These are phyloP conservation scores for Apotomis betuletana DNA, from an alignment of 2,888 invertebrate genomes.

Conservation along the genomic window DNA sequence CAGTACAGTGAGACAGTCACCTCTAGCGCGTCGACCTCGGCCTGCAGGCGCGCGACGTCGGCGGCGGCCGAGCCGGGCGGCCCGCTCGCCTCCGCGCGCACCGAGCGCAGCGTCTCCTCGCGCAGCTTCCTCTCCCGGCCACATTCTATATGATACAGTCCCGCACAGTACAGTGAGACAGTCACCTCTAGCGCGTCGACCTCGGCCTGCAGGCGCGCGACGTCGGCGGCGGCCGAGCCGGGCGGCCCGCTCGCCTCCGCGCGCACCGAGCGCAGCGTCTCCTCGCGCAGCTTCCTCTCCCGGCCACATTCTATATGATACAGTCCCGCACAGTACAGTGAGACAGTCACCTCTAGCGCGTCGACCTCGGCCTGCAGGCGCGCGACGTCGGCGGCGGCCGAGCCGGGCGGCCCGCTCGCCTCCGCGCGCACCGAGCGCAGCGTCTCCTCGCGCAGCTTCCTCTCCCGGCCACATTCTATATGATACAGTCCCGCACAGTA, in stretches of 20 bases:
- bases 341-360: slow-evolving; percentile 3
- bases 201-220: slow-evolving; percentile 47
- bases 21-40: background rate
- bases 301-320: too few species aligned
- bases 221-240: too few species aligned
- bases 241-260: slow-evolving; percentile 75
- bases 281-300: slow-evolving; percentile 48
- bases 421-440: too few species aligned
- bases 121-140: slow-evolving; percentile 74
- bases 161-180: too few species aligned
- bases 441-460: too few species aligned
- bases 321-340: too few species aligned
- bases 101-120: slow-evolving; percentile 84
- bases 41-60: slow-evolving; percentile 88
- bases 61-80: slow-evolving; percentile 77
- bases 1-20: slow-evolving; percentile 36
- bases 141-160: too few species aligned
- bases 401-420: slow-evolving; percentile 30
- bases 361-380: background rate
- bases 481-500: too few species aligned
- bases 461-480: too few species aligned
- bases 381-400: too few species aligned
- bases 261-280: slow-evolving; percentile 54
- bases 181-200: slow-evolving; percentile 84
- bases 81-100: slow-evolving; percentile 83